Percentiles rank a stretch among this genome's conserved stretches.
Conservation (phyloP, 2,797 vertebrate genomes). For the Rallus crepitans region DNA sequence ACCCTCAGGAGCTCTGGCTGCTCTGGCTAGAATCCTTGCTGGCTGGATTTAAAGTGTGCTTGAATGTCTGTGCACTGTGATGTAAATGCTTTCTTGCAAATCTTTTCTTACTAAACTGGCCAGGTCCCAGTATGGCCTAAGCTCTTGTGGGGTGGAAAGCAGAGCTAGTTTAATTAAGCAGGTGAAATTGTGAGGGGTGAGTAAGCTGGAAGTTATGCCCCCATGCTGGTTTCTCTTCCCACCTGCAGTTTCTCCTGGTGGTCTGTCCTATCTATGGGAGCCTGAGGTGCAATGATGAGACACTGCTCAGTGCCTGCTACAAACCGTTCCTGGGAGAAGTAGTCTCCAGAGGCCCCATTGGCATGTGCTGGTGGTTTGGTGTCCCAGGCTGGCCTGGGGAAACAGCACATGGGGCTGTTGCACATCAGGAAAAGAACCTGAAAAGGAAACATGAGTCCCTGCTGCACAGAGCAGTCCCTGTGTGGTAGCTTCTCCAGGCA, state of each 20-base stretch:
- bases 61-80: fast-evolving
- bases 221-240: not conserved
- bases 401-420: fast-evolving
- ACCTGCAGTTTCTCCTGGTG: not conserved
- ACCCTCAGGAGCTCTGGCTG: not conserved
- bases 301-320: not conserved
- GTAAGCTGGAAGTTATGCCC: not conserved
- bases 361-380: not conserved
- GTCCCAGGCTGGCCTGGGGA: not conserved
- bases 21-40: not conserved
- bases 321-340: not conserved
- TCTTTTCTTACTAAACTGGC: not conserved
- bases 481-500: not conserved
- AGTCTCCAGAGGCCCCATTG: not conserved
- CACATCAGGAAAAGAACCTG: not conserved
- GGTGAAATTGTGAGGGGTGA: not conserved
- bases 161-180: not conserved
- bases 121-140: not conserved
- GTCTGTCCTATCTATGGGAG: not conserved
- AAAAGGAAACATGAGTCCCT: not conserved
- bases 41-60: not conserved
- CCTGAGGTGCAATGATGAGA: fast-evolving
- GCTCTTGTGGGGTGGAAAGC: not conserved
- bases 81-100: not conserved
- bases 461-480: not conserved